Base-by-base conservation (phyloP, 2,797 vertebrate genomes). In the Phoxinus dragarum region DNA sequence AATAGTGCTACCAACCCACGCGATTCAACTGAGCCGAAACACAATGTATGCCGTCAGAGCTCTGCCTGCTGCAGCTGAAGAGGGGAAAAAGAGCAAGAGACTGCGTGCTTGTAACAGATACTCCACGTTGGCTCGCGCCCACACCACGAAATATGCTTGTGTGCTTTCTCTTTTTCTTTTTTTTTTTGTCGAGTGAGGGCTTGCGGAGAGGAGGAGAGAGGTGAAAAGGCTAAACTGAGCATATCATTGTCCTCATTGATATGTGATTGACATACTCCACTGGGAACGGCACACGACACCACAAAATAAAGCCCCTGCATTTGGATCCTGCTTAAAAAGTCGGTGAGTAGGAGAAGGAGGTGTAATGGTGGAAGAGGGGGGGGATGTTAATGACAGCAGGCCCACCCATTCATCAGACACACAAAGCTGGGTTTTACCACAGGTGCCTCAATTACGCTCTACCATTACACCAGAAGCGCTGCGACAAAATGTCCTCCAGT, bases 171-270 rank as follows among this genome's bases (percentile, higher is more conserved):
- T 52, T 81, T 44, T 76, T 44, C 68, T 12, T 31, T 72, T 80
- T 44, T 88, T 85, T 91, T 91, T 91, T 92, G 91, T 93, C 82
- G 84, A 87, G 56, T 84, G 85, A 86, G 71, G 86, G 82, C 80
- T 79, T 68, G 73, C 78, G 21, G 72, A 88, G 89, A 90, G 88
- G 86, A 80, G 89, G 88, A 88, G 86, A 90, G 85, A 89, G 95
- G 94, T 95, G 93, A 95, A 95, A 95, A 94, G 95, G 95, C 92
- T 95, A 95, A 95, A 94, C 89, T 92, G 85, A 89, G 89, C 84
- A 89, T 90, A 94, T 93, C 94, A 94, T 94, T 93, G 94, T 94
- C 93, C 92, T 90, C 91, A 42, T 75, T 93, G 92, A 95, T 94
- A 94, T 92, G 89, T 90, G 90, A 89, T 86, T 91, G 92, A 93